Evolutionary conservation across 1,140 invertebrate species (phyloP).

Genomic region (Araneus ventricosus): DNA sequence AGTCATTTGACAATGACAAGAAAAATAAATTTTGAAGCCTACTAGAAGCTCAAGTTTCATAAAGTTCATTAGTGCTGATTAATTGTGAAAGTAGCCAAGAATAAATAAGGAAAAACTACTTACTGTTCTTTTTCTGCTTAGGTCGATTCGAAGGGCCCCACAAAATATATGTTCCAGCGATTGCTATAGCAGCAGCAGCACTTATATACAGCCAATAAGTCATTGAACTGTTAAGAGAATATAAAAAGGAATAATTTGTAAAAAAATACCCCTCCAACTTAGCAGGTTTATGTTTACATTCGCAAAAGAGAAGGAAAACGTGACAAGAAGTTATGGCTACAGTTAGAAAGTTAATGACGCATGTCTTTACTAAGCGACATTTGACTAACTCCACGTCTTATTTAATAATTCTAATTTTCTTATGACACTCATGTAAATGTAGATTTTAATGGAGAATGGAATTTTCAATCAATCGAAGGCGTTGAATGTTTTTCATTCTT

Average conservation of each 20-base stretch:
- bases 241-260: slow-evolving; percentile 44
- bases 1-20: too few relatives aligned
- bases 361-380: background rate
- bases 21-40: too few relatives aligned
- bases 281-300: slow-evolving; percentile 52
- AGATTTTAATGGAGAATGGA: background rate
- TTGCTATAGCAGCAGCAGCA: slow-evolving; percentile 52
- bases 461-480: background rate
- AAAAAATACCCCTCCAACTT: slow-evolving; percentile 42
- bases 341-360: background rate
- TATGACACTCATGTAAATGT: background rate
- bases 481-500: background rate
- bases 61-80: too few relatives aligned
- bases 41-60: too few relatives aligned
- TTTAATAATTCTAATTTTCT: background rate
- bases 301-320: slow-evolving; percentile 25
- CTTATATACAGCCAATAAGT: slow-evolving; percentile 62
- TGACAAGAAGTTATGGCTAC: background rate
- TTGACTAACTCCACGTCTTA: background rate
- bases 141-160: slow-evolving; percentile 70
- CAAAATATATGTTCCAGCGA: slow-evolving; percentile 69
- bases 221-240: slow-evolving; percentile 25
- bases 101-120: background rate
- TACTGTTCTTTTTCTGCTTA: slow-evolving; percentile 64
- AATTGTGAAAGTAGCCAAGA: background rate